Evolutionary conservation across 2,113 vertebrate genomes (phyloP).

Genomic region (Salvelinus fontinalis): DNA sequence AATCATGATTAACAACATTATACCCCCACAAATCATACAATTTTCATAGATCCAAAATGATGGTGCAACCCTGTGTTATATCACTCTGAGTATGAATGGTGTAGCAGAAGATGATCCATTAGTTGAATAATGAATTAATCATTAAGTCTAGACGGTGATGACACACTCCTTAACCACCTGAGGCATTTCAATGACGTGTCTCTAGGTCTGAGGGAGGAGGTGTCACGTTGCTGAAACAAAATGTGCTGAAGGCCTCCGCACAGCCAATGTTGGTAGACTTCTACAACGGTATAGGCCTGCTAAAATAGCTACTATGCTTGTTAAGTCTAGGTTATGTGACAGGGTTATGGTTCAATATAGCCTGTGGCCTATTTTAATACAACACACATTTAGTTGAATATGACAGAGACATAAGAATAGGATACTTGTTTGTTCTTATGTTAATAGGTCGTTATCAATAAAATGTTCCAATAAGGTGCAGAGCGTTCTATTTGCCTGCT

Average conservation of each 20-base stretch:
- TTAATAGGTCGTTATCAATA: too few relatives aligned
- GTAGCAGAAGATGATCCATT: constrained; percentile 16
- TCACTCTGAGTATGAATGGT: constrained; percentile 34
- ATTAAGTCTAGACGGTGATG: constrained; percentile 44
- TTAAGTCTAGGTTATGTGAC: too few relatives aligned
- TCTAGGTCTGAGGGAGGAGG: constrained; percentile 22
- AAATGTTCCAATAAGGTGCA: too few relatives aligned
- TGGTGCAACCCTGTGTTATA: constrained; percentile 43
- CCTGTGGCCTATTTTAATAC: too few relatives aligned
- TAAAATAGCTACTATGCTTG: too few relatives aligned
- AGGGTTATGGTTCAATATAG: too few relatives aligned
- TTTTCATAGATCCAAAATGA: constrained; percentile 61
- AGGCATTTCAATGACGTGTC: constrained; percentile 16
- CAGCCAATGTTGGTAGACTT: neutral
- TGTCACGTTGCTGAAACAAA: neutral
- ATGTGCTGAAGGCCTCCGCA: neutral
- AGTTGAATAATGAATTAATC: constrained; percentile 6
- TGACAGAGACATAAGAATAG: too few relatives aligned
- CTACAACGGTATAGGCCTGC: neutral
- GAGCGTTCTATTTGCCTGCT: too few relatives aligned
- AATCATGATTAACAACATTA: neutral
- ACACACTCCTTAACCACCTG: constrained; percentile 39
- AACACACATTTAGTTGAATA: too few relatives aligned
- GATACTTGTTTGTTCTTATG: too few relatives aligned
- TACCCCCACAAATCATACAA: constrained; percentile 27